A percentile compares a stretch with the other conserved stretches of the same genome.
Evolutionary conservation across 2,888 invertebrate species (phyloP).

Genomic region (Auanema freiburgensis): DNA sequence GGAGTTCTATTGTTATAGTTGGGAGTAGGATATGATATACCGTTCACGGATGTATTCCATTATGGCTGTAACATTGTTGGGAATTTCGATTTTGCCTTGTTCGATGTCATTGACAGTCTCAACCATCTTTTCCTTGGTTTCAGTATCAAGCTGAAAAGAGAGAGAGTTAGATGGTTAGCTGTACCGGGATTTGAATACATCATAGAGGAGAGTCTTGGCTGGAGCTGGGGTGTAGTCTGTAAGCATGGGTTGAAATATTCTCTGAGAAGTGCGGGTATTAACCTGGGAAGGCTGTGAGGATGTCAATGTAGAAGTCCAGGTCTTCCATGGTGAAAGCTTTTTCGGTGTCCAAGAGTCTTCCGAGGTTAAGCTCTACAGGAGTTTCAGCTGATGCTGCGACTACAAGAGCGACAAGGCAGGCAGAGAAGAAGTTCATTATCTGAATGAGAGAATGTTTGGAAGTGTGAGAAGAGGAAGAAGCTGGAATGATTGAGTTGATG

Average conservation of each 20-base stretch:
- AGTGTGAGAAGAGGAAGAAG: too few species aligned
- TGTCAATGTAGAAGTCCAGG: slow-evolving; percentile 6
- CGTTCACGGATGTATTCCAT: too few species aligned
- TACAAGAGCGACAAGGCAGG: not conserved
- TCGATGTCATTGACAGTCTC: slow-evolving; percentile 2
- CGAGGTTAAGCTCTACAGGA: not conserved
- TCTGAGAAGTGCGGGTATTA: not conserved
- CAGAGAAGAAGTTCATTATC: not conserved
- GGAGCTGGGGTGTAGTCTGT: not conserved
- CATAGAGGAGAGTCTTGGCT: not conserved
- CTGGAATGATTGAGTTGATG: slow-evolving; percentile 1
- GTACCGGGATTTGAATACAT: too few species aligned
- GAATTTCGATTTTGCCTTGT: not conserved
- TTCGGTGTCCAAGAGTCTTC: slow-evolving; percentile 1
- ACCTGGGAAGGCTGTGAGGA: slow-evolving; percentile 1
- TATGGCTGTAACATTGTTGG: slow-evolving; percentile 3
- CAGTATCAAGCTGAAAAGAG: not conserved
- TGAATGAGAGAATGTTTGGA: too few species aligned
- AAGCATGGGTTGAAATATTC: not conserved
- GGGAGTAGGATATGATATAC: too few species aligned
- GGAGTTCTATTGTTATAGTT: not conserved
- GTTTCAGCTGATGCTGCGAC: not conserved
- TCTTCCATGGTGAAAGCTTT: not conserved
- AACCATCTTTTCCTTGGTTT: not conserved
- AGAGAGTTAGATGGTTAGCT: too few species aligned